Evolutionary conservation across 2,888 invertebrate species (phyloP), one percentile per base, ranked within the genome.

Genomic region (Coelogynopora nodosa): DNA sequence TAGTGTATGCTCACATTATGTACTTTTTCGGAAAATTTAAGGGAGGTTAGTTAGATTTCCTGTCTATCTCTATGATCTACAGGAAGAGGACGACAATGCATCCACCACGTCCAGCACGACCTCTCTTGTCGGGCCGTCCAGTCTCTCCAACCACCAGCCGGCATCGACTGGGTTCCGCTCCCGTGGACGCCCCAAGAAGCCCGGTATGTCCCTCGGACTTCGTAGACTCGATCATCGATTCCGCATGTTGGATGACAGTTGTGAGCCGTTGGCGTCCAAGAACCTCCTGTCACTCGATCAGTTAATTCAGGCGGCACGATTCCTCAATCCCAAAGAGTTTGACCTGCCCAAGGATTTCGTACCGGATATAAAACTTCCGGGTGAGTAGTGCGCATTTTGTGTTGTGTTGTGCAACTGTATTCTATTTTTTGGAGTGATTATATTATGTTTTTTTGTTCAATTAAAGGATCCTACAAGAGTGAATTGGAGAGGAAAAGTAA

Each of bases 271-370:
- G 29, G 26, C 49, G 31, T 85, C 31, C 10, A 26, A 88, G 88
- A 87, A 88, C 5, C 88, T 89, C 67, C 94, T 94, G 82, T 94
- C 96, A 0, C 93, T 97, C 91, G 95, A 95, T 90, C 93, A 95
- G 80, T 93, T 97, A 26, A 95, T 96, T 85, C 94, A 95, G 89
- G 96, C 95, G 0, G 97, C 96, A 0, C 94, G 94, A 89, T 93
- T 95, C 87, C 94, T 96, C 92, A 97, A 97, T 93, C 97, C 97
- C 0, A 94, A 94, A 89, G 96, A 97, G 92, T 97, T 97, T 92
- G 95, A 95, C 90, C 92, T 97, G 89, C 96, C 97, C 0, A 93
- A 94, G 83, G 95, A 96, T 90, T 94, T 96, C 92, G 90, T 90
- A 2, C 91, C 91, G 87, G 90, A 90, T 26, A 90, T 90, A n/a